Base-by-base conservation (phyloP, 2,113 vertebrate species). In the Orthonyx spaldingii region DNA sequence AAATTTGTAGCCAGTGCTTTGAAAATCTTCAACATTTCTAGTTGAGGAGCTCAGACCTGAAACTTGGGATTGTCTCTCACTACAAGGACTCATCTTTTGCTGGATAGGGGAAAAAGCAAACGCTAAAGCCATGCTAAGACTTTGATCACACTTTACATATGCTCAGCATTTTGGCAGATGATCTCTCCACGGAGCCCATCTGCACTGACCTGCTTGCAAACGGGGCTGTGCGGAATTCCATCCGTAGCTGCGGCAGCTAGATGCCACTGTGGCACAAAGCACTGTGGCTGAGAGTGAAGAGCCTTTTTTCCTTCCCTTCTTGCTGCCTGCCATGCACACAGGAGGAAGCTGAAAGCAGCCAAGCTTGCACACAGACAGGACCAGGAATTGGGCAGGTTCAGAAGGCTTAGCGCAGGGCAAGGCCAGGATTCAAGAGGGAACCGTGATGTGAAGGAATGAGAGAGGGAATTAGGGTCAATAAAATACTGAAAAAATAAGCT, bases 191-290 rank as follows among this genome's bases (percentile, higher is more conserved):
- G 32, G 76, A 95, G 53, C 56, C 57, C 77, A 42, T 89, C 71
- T 41, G 47, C 32, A 14, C n/a, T 66, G 89, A 86, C 76, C 93
- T 77, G 76, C 46, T 86, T 68, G 68, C 30, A 41, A 22, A 4
- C 26, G 20, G 53, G 71, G 50, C 35, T 28, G 24, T 7, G 33
- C 8, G 60, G 41, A 53, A 65, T 82, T 87, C 63, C 53, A 49
- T 10, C 79, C 7, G 75, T 32, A 35, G 30, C 3, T 89, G 65
- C 10, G 8, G 94, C 91, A 96, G 85, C 93, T 93, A 94, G 96
- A 37, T 96, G 94, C 92, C 90, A 96, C 84, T 95, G 93, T 94
- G 96, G 90, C 92, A 94, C 77, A 93, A 47, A 94, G 86, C 70
- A 95, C 91, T 16, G 92, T 0, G n/a, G 5, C 39, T 86, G 90